Base-by-base conservation (phyloP, 1,140 invertebrate species). In the Cepaea nemoralis region DNA sequence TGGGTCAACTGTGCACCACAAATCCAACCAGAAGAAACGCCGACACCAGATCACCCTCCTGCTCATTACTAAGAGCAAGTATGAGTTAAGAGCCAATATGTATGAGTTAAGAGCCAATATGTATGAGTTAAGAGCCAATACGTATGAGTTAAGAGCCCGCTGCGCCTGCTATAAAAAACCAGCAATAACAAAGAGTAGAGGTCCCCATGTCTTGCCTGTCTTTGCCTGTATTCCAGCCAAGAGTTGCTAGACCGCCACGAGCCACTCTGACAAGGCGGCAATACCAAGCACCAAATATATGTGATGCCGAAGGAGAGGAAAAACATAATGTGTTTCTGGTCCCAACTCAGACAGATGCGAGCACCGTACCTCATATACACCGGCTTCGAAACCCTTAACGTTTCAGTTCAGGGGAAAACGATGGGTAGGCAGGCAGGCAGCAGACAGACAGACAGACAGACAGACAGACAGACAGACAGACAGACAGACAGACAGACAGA, bases 51-150 rank as follows among this genome's bases (percentile, higher is more conserved):
- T 75, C 5, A 45, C 48, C 42, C 50, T 75, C 0, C 73, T 75
- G 6, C 24, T 48, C 5, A 14, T 75, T 10, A 5, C 10, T 2
- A 3, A 75, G 33, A 27, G 24, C 5, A 27, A 40, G 8, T n/a
- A n/a, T n/a, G n/a, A n/a, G n/a, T n/a, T n/a, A n/a, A n/a, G n/a
- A n/a, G n/a, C n/a, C n/a, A n/a, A n/a, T n/a, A n/a, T n/a, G n/a
- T n/a, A n/a, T n/a, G n/a, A n/a, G n/a, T n/a, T n/a, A 75, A 42
- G 24, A 48, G 16, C 42, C 73, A 75, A 0, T 75, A 75, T 35
- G 42, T 48, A 3, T 75, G 42, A 27, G 50, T 75, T 31, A 75
- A 55, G 50, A 22, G 12, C n/a, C 33, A n/a, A n/a, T n/a, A n/a
- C n/a, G n/a, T n/a, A n/a, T n/a, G n/a, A n/a, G n/a, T n/a, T n/a